Evolutionary conservation across 1,140 invertebrate species (phyloP).

Genomic region (Drosophila guanche): DNA sequence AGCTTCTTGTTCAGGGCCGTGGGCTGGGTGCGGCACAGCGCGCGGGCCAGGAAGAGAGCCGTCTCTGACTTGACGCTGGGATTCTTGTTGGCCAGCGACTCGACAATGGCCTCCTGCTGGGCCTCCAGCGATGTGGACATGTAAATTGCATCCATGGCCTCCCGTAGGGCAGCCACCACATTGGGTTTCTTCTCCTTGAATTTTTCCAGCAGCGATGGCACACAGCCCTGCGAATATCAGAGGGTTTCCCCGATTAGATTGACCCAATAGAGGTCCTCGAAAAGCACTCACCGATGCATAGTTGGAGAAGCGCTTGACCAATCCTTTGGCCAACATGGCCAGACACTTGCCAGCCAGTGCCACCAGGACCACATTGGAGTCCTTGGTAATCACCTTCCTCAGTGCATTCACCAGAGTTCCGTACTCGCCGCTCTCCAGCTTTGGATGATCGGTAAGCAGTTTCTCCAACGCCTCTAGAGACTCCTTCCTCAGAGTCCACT

Average conservation of each 20-base stretch:
- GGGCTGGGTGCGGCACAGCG: conserved; percentile 91
- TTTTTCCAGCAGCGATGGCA: conserved; percentile 94
- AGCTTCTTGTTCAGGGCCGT: conserved; percentile 95
- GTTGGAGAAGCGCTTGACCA: conserved; percentile 94
- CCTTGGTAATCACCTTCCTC: conserved; percentile 97
- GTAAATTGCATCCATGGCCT: conserved; percentile 97
- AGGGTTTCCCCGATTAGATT: background rate
- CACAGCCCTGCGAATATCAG: conserved; percentile 85
- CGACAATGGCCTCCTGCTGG: conserved; percentile 93
- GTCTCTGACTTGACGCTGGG: conserved; percentile 97
- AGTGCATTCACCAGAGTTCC: conserved; percentile 93
- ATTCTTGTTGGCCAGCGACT: conserved; percentile 96
- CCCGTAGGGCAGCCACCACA: conserved; percentile 93
- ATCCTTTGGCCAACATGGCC: conserved; percentile 91
- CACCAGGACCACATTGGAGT: conserved; percentile 97
- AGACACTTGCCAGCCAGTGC: conserved; percentile 94
- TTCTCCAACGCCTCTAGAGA: conserved; percentile 92
- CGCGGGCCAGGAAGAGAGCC: conserved; percentile 92
- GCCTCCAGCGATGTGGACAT: conserved; percentile 92
- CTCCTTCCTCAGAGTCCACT: conserved; percentile 98
- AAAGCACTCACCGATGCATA: conserved; percentile 87
- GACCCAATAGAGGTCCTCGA: background rate
- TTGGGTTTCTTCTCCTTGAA: conserved; percentile 99
- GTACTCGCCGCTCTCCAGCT: conserved; percentile 96
- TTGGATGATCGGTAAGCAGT: conserved; percentile 91